Conservation (phyloP, 2,797 vertebrate species). For the Schizothorax lantsangensis region DNA sequence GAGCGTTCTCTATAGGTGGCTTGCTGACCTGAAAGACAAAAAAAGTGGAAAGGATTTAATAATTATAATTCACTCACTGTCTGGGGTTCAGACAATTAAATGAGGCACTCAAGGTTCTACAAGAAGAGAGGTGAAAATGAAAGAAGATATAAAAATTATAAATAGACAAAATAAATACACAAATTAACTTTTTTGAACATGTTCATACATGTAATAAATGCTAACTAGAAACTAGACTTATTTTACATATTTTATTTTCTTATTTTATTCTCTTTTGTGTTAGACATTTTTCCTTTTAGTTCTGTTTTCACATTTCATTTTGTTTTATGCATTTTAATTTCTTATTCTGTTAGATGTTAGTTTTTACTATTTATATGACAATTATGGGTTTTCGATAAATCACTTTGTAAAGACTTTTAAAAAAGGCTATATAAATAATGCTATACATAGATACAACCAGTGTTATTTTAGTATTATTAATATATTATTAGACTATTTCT, state of each 20-base stretch:
- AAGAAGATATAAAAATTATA: not conserved
- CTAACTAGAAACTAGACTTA: not conserved
- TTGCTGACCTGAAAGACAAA: conserved; percentile 84
- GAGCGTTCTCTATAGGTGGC: conserved; percentile 84
- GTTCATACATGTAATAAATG: not conserved
- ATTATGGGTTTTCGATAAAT: not conserved
- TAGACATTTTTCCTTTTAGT: not conserved
- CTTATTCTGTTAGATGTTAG: not conserved
- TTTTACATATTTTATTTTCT: not conserved
- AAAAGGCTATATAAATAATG: not conserved
- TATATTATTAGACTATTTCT: not conserved
- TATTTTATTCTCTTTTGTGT: not conserved
- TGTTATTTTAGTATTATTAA: not conserved
- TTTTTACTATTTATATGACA: not conserved
- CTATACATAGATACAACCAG: not conserved
- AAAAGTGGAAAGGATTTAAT: conserved; percentile 1
- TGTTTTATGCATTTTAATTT: not conserved
- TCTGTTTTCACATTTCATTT: not conserved
- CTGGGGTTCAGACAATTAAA: not conserved
- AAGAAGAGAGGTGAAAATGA: not conserved
- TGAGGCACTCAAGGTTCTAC: not conserved
- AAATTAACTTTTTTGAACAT: not conserved
- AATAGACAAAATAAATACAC: no score
- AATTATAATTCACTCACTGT: not conserved
- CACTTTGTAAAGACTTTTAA: not conserved